phyloP scores from a whole-genome alignment of 2,113 vertebrate genomes.

The Amazona vittata region DNA sequence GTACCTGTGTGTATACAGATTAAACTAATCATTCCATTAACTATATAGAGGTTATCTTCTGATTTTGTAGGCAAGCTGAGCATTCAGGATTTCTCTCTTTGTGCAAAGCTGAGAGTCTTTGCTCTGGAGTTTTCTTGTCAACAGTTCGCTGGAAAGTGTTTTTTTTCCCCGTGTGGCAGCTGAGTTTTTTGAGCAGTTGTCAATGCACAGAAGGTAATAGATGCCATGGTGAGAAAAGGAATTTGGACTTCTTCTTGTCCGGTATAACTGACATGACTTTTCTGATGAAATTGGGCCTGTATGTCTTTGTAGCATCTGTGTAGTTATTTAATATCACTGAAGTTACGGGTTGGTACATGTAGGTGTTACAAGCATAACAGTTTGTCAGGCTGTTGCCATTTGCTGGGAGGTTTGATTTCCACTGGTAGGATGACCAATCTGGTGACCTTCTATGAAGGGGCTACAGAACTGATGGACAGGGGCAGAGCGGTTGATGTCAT shows the following conservation, averaged over 20 bases:
- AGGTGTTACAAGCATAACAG: neutral
- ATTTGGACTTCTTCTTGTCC: conserved; percentile 10
- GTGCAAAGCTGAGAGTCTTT: neutral
- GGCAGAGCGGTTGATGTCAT: too few relatives aligned
- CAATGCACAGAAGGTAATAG: neutral
- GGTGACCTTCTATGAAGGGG: too few relatives aligned
- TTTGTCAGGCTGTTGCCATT: neutral
- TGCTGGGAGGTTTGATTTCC: neutral
- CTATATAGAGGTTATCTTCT: neutral
- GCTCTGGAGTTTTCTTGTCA: neutral
- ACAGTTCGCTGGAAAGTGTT: neutral
- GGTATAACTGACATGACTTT: neutral
- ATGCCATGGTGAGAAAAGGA: neutral
- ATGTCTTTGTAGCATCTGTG: neutral
- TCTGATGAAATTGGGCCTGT: neutral
- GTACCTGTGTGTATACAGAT: neutral
- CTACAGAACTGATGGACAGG: too few relatives aligned
- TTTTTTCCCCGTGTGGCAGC: neutral
- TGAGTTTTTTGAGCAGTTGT: neutral
- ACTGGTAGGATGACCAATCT: neutral
- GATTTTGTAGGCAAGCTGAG: neutral
- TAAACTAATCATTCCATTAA: neutral
- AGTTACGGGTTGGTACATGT: neutral
- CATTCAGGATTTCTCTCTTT: neutral
- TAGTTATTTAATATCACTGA: neutral